phyloP scores from a whole-genome alignment of 2,113 vertebrate species.

The Capreolus pygargus region DNA sequence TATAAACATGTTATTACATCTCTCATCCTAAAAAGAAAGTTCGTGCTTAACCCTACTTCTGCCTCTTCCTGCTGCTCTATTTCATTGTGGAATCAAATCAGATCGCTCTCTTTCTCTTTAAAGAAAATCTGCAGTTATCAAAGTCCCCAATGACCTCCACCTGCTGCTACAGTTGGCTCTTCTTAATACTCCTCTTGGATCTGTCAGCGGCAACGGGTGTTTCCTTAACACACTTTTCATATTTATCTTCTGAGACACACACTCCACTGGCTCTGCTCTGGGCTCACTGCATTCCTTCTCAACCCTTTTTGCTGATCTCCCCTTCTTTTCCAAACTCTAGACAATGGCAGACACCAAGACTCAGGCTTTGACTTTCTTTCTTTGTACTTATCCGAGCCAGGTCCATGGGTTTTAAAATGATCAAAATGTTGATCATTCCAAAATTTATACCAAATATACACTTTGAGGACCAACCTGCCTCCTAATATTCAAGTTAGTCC shows the following conservation, averaged over 20 bases:
- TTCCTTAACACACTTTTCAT: not conserved
- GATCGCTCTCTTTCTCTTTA: not conserved
- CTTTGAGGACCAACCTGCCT: not conserved
- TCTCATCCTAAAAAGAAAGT: not conserved
- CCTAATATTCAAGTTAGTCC: not conserved
- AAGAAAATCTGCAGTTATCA: not conserved
- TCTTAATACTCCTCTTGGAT: not conserved
- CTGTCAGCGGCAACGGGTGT: not conserved
- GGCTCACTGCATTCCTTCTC: not conserved
- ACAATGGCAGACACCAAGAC: not conserved
- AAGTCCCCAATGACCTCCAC: not conserved
- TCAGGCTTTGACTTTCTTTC: not conserved
- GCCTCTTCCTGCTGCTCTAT: not conserved
- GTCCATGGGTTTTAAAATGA: not conserved
- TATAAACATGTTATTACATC: not conserved
- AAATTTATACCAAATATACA: not conserved
- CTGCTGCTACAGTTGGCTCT: not conserved
- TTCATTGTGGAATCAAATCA: not conserved
- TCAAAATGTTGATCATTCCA: not conserved
- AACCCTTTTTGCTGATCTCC: not conserved
- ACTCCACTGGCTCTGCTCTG: not conserved
- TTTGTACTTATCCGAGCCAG: not conserved
- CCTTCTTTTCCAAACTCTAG: not conserved
- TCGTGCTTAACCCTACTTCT: not conserved
- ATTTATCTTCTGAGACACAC: not conserved